Evolutionary conservation across 2,888 invertebrate genomes (phyloP).

Genomic region (Eugnorisma glareosa): DNA sequence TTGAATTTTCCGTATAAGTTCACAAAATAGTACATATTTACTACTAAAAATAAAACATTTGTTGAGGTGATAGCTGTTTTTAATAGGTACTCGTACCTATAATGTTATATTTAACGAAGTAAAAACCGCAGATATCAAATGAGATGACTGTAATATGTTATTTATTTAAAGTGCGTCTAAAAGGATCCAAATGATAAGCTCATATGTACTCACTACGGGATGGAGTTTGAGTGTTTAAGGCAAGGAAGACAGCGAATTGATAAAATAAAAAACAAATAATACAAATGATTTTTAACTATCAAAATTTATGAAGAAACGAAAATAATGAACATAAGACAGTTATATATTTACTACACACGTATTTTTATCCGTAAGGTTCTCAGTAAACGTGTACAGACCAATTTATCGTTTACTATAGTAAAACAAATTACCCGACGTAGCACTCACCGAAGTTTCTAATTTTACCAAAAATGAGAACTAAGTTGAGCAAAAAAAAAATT

Average conservation of each 20-base stretch:
- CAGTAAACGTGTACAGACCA: too few species aligned
- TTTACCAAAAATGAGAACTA: too few species aligned
- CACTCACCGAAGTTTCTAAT: too few species aligned
- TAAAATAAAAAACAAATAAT: too few species aligned
- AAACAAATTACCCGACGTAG: too few species aligned
- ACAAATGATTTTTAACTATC: too few species aligned
- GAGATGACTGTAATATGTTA: slow-evolving; percentile 25
- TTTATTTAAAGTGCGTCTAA: slow-evolving; percentile 44
- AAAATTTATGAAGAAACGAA: too few species aligned
- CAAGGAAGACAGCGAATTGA: background rate
- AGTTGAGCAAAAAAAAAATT: too few species aligned
- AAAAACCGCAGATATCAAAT: slow-evolving; percentile 14
- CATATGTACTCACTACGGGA: slow-evolving; percentile 31
- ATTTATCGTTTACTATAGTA: too few species aligned
- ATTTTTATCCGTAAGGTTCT: too few species aligned
- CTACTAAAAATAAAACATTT: background rate
- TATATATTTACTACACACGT: too few species aligned
- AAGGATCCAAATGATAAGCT: slow-evolving; percentile 34
- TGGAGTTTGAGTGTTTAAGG: slow-evolving; percentile 23
- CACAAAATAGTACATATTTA: background rate
- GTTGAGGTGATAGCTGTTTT: background rate
- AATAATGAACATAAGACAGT: too few species aligned
- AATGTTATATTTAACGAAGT: background rate
- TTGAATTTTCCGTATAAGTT: background rate
- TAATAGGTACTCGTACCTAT: background rate